Conservation (phyloP, 2,797 vertebrate species). For the Echiichthys vipera region DNA sequence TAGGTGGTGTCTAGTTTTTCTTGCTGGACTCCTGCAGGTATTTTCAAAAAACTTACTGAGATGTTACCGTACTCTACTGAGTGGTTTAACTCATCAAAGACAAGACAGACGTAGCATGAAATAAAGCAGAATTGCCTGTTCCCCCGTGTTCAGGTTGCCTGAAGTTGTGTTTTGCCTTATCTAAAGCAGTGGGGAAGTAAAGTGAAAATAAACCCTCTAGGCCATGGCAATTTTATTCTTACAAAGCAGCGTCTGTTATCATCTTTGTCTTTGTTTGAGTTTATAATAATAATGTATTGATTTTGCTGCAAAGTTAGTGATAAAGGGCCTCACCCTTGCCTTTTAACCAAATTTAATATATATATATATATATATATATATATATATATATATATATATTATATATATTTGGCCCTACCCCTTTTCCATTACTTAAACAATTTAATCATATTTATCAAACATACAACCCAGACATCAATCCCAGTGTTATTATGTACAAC, state of each 20-base stretch:
- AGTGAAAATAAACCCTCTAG: conserved; percentile 31
- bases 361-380: too few relatives aligned
- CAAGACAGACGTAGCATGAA: conserved; percentile 33
- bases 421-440: too few relatives aligned
- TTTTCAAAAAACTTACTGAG: background rate
- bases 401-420: too few relatives aligned
- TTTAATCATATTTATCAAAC: too few relatives aligned
- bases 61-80: background rate
- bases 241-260: conserved; percentile 4
- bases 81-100: conserved; percentile 38
- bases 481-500: too few relatives aligned
- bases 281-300: conserved; percentile 18
- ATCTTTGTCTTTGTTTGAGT: background rate
- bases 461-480: too few relatives aligned
- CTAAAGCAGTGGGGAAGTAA: conserved; percentile 3
- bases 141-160: conserved; percentile 30
- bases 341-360: background rate
- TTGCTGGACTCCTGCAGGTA: conserved; percentile 18
- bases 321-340: conserved; percentile 8
- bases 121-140: conserved; percentile 29
- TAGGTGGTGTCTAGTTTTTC: conserved; percentile 23
- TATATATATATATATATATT: too few relatives aligned
- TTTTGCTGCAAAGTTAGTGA: background rate
- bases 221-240: background rate
- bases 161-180: conserved; percentile 41